Base-by-base conservation (phyloP, 2,888 invertebrate genomes). In the Rotaria socialis region DNA sequence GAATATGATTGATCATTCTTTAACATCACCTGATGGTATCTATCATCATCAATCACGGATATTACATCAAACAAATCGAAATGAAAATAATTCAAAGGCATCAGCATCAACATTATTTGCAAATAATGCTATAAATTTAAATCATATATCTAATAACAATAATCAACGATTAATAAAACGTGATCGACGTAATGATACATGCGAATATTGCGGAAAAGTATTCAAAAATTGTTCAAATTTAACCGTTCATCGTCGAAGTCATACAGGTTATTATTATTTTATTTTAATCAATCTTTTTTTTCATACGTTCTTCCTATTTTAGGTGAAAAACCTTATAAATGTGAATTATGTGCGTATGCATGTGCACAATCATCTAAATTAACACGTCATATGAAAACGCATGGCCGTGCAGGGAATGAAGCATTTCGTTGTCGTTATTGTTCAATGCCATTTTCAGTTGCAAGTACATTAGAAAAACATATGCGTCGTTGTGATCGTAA, bases 361-460 rank as follows among this genome's bases (percentile, higher is more conserved):
- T 99, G 99, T 91, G 98, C 99, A 27, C 98, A 99, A 92, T 97
- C 97, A 91, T 96, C 96, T 47, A 99, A 99, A 92, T 93, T 99
- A 88, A 99, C 99, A 86, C 94, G 99, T 89, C 99, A 99, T 93
- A 99, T 99, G 99, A 97, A 98, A 92, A 99, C 99, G 0, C 99
- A 99, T 92, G 99, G 99, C 0, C 94, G 98, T 88, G 93, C 96
- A 88, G 97, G 97, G 88, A 97, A 97, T 92, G 98, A 99, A 92
- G 97, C 97, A 87, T 99, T 97, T 92, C 94, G 96, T 88, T 99
- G 99, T 92, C 94, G 97, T 88, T 99, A 98, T 92, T 99, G 99
- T 92, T 96, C 96, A 92, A 99, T 99, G 98, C 99, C 99, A 87
- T 99, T 99, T 93, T 97, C 97, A 85, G 98, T 99, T 88, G 97